Evolutionary conservation across 2,888 invertebrate genomes (phyloP), one percentile per base, ranked within the genome.

Genomic region (Coecobrya sp.): DNA sequence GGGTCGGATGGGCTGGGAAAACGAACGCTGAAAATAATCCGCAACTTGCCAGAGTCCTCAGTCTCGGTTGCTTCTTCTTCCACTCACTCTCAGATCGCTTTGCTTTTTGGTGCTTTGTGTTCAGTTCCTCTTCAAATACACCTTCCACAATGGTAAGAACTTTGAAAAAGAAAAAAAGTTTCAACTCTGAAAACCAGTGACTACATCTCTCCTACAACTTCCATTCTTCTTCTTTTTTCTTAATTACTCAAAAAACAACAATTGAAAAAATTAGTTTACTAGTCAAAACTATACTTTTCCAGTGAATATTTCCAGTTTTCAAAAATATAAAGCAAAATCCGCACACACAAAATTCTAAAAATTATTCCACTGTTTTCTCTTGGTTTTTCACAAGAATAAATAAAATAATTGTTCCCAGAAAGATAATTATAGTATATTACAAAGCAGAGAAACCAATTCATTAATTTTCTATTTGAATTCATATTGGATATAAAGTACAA

Each of bases 41-140:
- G 89, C 91, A 92, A 92, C 82, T 92, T 92, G 91, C 86, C 92
- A 91, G 91, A 93, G 93, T 93, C 93, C 91, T 91, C 93, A 94
- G 94, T 94, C 94, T 92, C 94, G 93, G 93, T 93, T 93, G 93
- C 93, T 94, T 93, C 93, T 93, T 93, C 93, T 93, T 93, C 94
- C 93, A 93, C 94, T 94, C 94, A 94, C 94, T 94, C 93, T 93
- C 94, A 93, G 94, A 94, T 93, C 94, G 94, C 93, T 94, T 93
- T 93, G 93, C 94, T 94, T 94, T 93, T 93, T 93, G 94, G 94
- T 94, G 93, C 93, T 89, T 89, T 94, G 92, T 92, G 91, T 92
- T 91, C 93, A 93, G 92, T 93, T 94, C 94, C 93, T 93, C 93
- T 62, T 90, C 93, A 93, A 94, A 86, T 93, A 93, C 93, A 93